A percentile compares a stretch with the other conserved stretches of the same genome.
Conservation (phyloP, 2,888 invertebrate species). For the Spilosoma lubricipeda region DNA sequence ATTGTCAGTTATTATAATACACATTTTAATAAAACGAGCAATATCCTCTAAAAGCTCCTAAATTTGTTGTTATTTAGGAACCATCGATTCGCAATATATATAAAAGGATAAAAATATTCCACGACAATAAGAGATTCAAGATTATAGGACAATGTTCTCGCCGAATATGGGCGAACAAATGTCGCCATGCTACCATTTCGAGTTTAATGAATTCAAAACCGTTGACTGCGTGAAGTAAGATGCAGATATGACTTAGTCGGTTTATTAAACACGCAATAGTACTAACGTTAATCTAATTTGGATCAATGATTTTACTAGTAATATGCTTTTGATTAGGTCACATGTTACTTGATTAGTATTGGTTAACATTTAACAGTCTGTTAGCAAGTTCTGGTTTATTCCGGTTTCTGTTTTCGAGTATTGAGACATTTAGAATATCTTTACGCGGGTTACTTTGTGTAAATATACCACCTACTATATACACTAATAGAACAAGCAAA, state of each 20-base stretch:
- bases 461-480: neutral
- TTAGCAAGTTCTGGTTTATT: neutral
- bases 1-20: neutral
- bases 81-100: constrained; percentile 32
- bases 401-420: no score
- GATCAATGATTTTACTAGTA: constrained; percentile 39
- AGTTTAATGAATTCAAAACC: constrained; percentile 61
- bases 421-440: no score
- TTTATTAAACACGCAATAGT: constrained; percentile 47
- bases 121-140: constrained; percentile 57
- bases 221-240: constrained; percentile 55
- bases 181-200: constrained; percentile 58
- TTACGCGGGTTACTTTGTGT: no score
- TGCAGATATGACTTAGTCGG: constrained; percentile 44
- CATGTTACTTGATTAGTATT: neutral
- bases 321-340: neutral
- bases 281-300: constrained; percentile 49
- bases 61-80: constrained; percentile 38
- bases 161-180: constrained; percentile 62
- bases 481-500: constrained; percentile 53
- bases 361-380: neutral
- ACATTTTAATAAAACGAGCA: constrained; percentile 6
- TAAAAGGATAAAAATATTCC: constrained; percentile 44
- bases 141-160: constrained; percentile 63
- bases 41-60: constrained; percentile 23